Evolutionary conservation across 2,113 vertebrate species (phyloP), one percentile per base, ranked within the genome.

Genomic region (Tragelaphus strepsiceros): DNA sequence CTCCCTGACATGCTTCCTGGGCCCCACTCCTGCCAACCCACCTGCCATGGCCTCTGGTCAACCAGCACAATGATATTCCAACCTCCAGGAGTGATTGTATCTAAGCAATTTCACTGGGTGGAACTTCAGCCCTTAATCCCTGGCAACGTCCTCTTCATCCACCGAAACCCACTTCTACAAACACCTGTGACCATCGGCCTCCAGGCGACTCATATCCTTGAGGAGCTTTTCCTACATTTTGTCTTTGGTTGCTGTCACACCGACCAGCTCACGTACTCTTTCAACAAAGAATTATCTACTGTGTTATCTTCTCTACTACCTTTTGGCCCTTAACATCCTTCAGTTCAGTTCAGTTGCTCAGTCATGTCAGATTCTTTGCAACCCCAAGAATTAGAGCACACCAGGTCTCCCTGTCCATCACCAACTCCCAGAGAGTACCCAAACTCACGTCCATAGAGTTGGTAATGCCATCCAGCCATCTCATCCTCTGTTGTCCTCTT

Each of bases 1-100:
- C 53, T 7, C 7, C n/a, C 16, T 0, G 6, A 3, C 28, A 7
- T 17, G 35, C 30, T 30, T 54, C 19, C 7, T 12, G 4, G 0
- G 7, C 0, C 49, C 10, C 35, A 15, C 2, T 14, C 67, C 32
- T 16, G 53, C 13, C 14, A 54, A 49, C 13, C 35, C 46, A 30
- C 15, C 17, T 43, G 2, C 26, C 58, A 16, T 24, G 11, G n/a
- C 30, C 49, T 30, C 67, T 28, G 28, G 12, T 51, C 54, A 35
- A 7, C 51, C 81, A 94, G 43, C 19, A 28, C 39, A 46, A 12
- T 28, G 32, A 6, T 3, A 2, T 1, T 1, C 13, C 88, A 26
- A 21, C 11, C 5, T 21, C 28, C 7, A 19, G 24, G 5, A 46
- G 26, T 26, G 46, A 26, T 21, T 15, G 2, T 3, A 21, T 26